Evolutionary conservation across 37 sponge, comb jelly and placozoan genomes (phyloP).

Genomic region (Trichoplax adhaerens): DNA sequence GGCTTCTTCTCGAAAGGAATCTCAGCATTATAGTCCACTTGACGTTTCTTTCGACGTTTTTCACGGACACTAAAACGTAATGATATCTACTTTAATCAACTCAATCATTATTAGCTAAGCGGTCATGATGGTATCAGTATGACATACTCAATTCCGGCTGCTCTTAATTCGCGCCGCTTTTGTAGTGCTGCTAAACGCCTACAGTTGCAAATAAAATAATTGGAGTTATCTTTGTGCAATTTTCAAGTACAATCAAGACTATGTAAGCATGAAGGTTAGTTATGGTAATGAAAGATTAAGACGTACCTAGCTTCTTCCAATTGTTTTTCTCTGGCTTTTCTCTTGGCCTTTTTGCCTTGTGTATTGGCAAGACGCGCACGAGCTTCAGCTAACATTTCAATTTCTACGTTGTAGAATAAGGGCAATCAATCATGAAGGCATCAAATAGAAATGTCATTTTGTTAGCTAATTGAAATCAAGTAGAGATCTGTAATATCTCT

Average conservation of each 20-base stretch:
- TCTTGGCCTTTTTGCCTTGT: conserved; percentile 99
- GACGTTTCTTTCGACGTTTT: conserved; percentile 34
- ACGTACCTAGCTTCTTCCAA: conserved; percentile 81
- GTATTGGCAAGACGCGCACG: conserved; percentile 96
- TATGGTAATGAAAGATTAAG: neutral
- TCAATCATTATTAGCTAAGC: conserved; percentile 1
- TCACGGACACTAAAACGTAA: conserved; percentile 14
- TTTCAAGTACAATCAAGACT: neutral
- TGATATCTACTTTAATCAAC: neutral
- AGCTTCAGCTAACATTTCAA: conserved; percentile 97
- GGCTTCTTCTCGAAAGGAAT: conserved; percentile 96
- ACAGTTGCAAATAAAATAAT: neutral
- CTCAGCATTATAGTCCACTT: conserved; percentile 75
- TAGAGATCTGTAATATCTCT: no score
- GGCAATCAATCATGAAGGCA: neutral
- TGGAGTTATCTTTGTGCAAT: neutral
- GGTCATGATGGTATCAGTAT: neutral
- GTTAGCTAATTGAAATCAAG: no score
- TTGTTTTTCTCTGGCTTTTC: conserved; percentile 98
- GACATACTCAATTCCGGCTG: conserved; percentile 77
- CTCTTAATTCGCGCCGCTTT: conserved; percentile 83
- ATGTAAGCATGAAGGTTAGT: neutral
- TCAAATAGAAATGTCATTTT: no score
- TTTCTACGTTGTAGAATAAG: conserved; percentile 36
- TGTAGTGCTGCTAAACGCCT: conserved; percentile 76